Base-by-base conservation (phyloP, 2,888 invertebrate species). In the Gymnocheta viridis region DNA sequence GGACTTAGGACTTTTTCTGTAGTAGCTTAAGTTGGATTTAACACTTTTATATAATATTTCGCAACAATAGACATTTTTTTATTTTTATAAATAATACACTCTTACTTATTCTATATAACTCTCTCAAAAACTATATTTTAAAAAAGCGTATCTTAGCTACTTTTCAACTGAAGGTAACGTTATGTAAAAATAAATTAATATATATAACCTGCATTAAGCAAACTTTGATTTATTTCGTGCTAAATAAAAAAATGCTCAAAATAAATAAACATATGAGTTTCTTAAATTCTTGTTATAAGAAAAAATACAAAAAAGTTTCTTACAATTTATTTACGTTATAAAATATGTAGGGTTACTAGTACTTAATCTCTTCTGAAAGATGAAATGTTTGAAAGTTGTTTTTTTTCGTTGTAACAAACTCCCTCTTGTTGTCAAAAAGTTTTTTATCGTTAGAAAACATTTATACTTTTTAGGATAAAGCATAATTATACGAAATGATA, bases 211-310 rank as follows among this genome's bases (percentile, higher is more conserved):
- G 64, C 49, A 38, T 72, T 66, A 72, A 38, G 64, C 56, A 79
- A 72, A 79, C 56, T 72, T 72, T 80, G 56, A 80, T 80, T 66
- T 70, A 80, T 66, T 73, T 67, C 41, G 58, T 60, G 58, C 60
- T 73, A 67, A 66, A 73, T 66, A 73, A 73, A 73, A 27, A 72
- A 58, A 58, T 41, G 17, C 14, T 66, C 2, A 29, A 67, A 29
- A 56, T 49, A 49, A 41, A 67, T 49, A 51, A 51, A 58, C 38
- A 17, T 58, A 54, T 24, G 44, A 49, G 79, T 67, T 44, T 58
- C 49, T 67, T 47, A 47, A 67, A 38, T 56, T 67, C n/a, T 56
- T 58, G 17, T 69, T 51, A 14, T 47, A 10, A 32, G 14, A 14
- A 58, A 29, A 35, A 17, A 22, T n/a, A 19, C n/a, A 29, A 44